Base-by-base conservation (phyloP, 2,888 invertebrate genomes). In the Machimus atricapillus region DNA sequence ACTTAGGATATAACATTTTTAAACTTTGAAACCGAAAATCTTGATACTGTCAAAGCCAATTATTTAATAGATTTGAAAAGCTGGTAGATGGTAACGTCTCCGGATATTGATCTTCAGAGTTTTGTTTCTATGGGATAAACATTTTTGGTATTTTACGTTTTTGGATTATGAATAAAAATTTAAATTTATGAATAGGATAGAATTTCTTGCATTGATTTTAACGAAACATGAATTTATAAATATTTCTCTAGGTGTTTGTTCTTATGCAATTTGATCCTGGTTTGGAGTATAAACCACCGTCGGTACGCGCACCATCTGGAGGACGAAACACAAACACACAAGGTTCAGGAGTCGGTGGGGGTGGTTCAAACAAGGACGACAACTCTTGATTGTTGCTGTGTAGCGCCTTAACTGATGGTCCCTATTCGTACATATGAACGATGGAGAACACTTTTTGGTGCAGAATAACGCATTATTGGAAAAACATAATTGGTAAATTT, bases 251-350 rank as follows among this genome's bases (percentile, higher is more conserved):
- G 98, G 98, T 98, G 92, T 98, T 98, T 94, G 98, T 99, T 91
- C 94, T 98, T 93, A 98, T 98, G 97, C 98, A 99, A 94, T 98
- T 99, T 94, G 98, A 99, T 94, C 98, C 98, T 88, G 98, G 98
- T 92, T 94, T 98, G 92, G 98, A 98, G 94, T 98, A 98, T 94
- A 97, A 98, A 91, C 96, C 97, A 92, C 96, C 95, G 91, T 94
- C 96, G 91, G 94, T 94, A 87, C 94, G 95, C 90, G 94, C 91
- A 90, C 93, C 90, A 90, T 90, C 91, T 88, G 93, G 92, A 88
- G 93, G 93, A 89, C 92, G 92, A 86, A 92, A 91, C 89, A 91
- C 92, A 89, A 92, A 91, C 90, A 92, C 92, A 90, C 94, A 94
- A 91, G 94, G 95, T 87, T 93, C 94, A 90, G 94, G 94, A 89